Evolutionary conservation across 2,113 vertebrate species (phyloP).

Genomic region (Sciurus niger): DNA sequence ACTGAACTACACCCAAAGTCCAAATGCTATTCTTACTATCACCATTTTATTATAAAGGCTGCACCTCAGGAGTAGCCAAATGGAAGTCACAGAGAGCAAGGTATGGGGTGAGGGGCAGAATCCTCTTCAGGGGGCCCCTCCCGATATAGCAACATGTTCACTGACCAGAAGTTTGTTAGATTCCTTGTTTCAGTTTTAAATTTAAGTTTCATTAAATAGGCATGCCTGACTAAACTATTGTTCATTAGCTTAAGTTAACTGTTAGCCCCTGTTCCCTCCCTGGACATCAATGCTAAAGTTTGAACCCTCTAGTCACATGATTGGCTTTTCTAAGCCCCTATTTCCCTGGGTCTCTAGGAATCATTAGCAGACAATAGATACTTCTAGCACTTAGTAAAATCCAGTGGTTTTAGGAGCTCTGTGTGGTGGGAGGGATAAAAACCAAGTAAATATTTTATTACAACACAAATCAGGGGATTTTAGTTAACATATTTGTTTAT

Average conservation of each 20-base stretch:
- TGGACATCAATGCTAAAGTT: not conserved
- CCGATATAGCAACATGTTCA: not conserved
- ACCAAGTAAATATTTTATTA: not conserved
- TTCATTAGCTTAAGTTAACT: not conserved
- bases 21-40: not conserved
- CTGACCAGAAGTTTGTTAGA: not conserved
- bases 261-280: not conserved
- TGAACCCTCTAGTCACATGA: not conserved
- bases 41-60: not conserved
- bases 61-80: not conserved
- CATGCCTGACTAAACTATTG: not conserved
- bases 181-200: not conserved
- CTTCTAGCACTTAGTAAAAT: not conserved
- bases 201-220: not conserved
- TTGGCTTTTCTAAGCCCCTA: not conserved
- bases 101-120: fast-evolving
- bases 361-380: not conserved
- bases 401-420: not conserved
- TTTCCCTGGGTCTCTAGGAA: no score
- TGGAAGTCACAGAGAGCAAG: not conserved
- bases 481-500: not conserved
- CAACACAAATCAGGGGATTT: not conserved
- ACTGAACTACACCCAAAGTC: not conserved
- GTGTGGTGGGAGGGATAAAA: not conserved
- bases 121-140: not conserved